phyloP scores from a whole-genome alignment of 2,888 invertebrate species.

The Sphaerophoria taeniata region DNA sequence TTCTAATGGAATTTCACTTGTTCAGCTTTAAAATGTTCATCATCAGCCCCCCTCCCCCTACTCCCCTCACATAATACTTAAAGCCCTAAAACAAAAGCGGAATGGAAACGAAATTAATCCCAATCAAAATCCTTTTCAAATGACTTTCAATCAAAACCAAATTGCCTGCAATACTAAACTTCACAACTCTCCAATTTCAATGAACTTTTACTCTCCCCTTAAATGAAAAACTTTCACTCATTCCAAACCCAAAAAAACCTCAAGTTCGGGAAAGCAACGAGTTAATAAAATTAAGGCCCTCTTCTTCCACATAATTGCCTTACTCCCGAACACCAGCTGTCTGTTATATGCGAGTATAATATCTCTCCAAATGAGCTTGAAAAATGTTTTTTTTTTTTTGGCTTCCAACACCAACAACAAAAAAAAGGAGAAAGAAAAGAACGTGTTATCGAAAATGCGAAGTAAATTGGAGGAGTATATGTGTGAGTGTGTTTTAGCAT shows the following conservation, averaged over 20 bases:
- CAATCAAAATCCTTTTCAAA: slow-evolving; percentile 23
- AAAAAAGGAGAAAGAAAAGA: background rate
- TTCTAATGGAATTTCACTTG: too few relatives aligned
- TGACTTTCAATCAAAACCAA: slow-evolving; percentile 14
- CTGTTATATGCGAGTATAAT: background rate
- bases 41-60: background rate
- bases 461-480: background rate
- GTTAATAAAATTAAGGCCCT: slow-evolving; percentile 34
- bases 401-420: background rate
- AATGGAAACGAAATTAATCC: background rate
- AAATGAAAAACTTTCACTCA: slow-evolving; percentile 1
- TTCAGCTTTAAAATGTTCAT: too few relatives aligned
- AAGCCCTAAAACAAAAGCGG: background rate
- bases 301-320: slow-evolving; percentile 17
- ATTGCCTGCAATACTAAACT: slow-evolving; percentile 2
- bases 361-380: slow-evolving; percentile 34
- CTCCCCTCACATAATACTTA: slow-evolving; percentile 1
- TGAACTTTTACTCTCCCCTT: background rate
- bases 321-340: background rate
- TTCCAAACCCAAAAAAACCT: background rate
- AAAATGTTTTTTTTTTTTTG: slow-evolving; percentile 26
- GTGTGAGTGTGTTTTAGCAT: slow-evolving; percentile 19
- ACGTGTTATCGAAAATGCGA: background rate
- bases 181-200: slow-evolving; percentile 13
- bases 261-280: slow-evolving; percentile 7